Evolutionary conservation across 2,113 vertebrate species (phyloP).

Genomic region (Heterochromis multidens): DNA sequence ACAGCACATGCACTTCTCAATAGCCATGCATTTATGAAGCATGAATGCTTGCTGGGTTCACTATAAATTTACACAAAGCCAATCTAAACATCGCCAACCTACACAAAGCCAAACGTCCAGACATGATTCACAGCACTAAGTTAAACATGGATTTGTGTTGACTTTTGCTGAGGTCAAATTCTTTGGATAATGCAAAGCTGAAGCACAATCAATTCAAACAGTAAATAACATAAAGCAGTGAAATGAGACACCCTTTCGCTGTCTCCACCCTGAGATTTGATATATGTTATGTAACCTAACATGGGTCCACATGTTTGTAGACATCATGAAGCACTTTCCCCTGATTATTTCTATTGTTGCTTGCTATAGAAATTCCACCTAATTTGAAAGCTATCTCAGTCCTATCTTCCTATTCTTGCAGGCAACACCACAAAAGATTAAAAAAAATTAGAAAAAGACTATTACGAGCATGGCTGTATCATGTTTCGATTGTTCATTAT

Average conservation of each 20-base stretch:
- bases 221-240: not conserved
- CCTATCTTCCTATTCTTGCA: not conserved
- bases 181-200: not conserved
- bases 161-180: not conserved
- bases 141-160: not conserved
- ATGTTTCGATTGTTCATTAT: not conserved
- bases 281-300: not conserved
- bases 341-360: not conserved
- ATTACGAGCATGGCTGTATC: not conserved
- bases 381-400: not conserved
- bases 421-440: not conserved
- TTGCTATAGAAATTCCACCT: not conserved
- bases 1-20: not conserved
- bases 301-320: not conserved
- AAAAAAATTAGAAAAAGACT: not conserved
- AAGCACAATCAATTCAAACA: not conserved
- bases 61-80: not conserved
- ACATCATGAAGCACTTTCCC: not conserved
- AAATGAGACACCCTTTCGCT: not conserved
- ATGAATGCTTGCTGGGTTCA: not conserved
- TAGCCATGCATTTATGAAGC: not conserved
- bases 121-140: not conserved
- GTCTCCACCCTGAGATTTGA: slow-evolving; percentile 3
- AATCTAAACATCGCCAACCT: not conserved
- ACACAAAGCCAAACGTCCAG: not conserved